Conservation (phyloP, 2,113 vertebrate species). For the Phrynosoma blainvillii region DNA sequence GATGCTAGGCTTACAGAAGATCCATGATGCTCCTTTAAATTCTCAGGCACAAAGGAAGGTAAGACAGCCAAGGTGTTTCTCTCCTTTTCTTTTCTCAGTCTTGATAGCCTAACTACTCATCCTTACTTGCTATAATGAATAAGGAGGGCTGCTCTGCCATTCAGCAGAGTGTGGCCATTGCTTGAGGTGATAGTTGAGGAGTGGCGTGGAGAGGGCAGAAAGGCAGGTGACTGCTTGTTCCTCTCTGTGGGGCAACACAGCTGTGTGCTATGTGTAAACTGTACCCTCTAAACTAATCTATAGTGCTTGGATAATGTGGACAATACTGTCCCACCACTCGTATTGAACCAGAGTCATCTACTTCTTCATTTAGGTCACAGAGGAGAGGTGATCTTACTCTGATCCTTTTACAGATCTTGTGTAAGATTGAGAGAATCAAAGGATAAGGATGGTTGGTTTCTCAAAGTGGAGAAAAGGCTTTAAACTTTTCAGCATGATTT, state of each 20-base stretch:
- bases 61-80: too few species aligned
- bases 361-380: not conserved
- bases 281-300: too few species aligned
- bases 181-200: too few species aligned
- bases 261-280: too few species aligned
- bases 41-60: not conserved
- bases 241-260: too few species aligned
- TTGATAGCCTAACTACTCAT: too few species aligned
- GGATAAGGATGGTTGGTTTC: not conserved
- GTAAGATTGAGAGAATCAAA: not conserved
- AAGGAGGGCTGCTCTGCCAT: not conserved
- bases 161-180: too few species aligned
- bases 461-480: not conserved
- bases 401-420: not conserved
- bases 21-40: not conserved
- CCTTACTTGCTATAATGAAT: not conserved
- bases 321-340: too few species aligned
- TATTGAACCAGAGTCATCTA: too few species aligned
- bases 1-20: not conserved
- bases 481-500: not conserved
- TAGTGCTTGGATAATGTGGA: too few species aligned
- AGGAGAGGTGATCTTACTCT: not conserved
- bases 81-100: not conserved
- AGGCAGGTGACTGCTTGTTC: too few species aligned
- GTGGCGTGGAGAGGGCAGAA: too few species aligned